phyloP scores from a whole-genome alignment of 2,797 vertebrate genomes.

The Argya squamiceps region DNA sequence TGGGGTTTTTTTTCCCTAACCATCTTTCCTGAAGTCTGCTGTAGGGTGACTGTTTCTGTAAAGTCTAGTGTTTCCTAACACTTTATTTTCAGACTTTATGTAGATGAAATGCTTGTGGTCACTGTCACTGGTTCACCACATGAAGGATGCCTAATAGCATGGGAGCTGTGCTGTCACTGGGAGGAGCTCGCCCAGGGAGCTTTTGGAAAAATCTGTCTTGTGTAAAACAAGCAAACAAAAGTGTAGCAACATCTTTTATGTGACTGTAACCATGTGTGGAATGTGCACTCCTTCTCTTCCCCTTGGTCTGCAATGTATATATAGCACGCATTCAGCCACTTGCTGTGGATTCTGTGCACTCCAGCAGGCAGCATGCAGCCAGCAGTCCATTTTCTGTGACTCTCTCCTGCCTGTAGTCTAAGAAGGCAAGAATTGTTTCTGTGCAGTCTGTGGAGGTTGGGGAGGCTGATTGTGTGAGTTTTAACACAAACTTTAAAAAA shows the following conservation, averaged over 20 bases:
- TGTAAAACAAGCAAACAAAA: not conserved
- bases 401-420: not conserved
- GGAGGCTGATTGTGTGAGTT: not conserved
- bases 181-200: not conserved
- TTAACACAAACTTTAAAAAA: not conserved
- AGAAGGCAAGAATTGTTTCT: not conserved
- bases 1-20: not conserved
- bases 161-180: not conserved
- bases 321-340: not conserved
- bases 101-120: constrained; percentile 6
- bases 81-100: not conserved
- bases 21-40: not conserved
- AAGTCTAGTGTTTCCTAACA: not conserved
- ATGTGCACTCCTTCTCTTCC: not conserved
- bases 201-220: not conserved
- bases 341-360: not conserved
- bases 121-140: constrained; percentile 3
- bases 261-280: not conserved
- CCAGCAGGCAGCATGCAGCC: not conserved
- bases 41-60: not conserved
- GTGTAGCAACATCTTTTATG: not conserved
- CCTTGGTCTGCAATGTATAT: not conserved
- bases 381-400: not conserved
- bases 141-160: not conserved
- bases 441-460: not conserved